Conservation (phyloP, 2,797 vertebrate genomes). For the Siniperca obscura region DNA sequence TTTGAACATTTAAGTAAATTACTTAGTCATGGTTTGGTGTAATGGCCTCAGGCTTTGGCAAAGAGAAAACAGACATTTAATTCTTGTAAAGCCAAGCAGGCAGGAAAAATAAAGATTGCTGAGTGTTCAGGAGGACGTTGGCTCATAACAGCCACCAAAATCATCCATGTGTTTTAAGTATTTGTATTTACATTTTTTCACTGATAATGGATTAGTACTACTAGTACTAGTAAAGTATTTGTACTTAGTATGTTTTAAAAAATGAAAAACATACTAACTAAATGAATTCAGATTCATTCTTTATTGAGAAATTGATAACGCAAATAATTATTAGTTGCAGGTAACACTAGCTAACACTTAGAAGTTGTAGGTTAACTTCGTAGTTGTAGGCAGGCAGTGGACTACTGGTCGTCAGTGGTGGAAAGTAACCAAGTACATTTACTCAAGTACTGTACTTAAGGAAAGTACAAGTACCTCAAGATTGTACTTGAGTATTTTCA, state of each 20-base stretch:
- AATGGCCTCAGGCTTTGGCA: slow-evolving; percentile 34
- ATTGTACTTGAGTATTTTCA: neutral
- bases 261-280: no score
- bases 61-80: neutral
- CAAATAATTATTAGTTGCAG: neutral
- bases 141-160: slow-evolving; percentile 7
- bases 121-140: neutral
- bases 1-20: slow-evolving; percentile 51
- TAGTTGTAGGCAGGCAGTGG: neutral
- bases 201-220: neutral
- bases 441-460: no score
- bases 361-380: neutral
- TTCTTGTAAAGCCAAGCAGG: slow-evolving; percentile 14
- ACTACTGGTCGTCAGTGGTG: no score
- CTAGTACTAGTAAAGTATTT: no score
- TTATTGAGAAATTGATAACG: no score
- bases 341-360: neutral
- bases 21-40: slow-evolving; percentile 53
- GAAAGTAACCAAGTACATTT: no score
- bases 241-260: no score
- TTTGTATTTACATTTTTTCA: neutral
- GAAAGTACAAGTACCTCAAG: no score
- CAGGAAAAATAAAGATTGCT: neutral
- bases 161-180: neutral
- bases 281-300: no score